Conservation (phyloP, 1,140 invertebrate genomes). For the Hermetia illucens region DNA sequence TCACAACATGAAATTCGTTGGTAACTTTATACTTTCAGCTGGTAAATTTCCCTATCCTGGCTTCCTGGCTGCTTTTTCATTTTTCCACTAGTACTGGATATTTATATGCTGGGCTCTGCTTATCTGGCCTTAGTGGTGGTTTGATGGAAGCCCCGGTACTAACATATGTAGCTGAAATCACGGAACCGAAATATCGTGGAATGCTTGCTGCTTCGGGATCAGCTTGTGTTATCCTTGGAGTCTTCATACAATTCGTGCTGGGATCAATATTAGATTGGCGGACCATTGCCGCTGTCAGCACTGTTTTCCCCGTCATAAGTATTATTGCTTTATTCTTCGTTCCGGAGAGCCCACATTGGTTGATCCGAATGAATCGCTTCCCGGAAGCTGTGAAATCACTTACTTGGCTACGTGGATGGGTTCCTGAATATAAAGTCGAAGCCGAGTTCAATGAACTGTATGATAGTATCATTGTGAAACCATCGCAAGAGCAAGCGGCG, state of each 20-base stretch:
- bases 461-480: constrained; percentile 27
- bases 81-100: constrained; percentile 41
- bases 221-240: constrained; percentile 54
- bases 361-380: constrained; percentile 42
- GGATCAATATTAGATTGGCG: constrained; percentile 55
- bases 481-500: too few species aligned
- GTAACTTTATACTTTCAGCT: constrained; percentile 13
- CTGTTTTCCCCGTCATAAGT: constrained; percentile 47
- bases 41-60: constrained; percentile 53
- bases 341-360: constrained; percentile 66
- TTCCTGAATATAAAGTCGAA: constrained; percentile 34
- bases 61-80: constrained; percentile 55
- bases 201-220: constrained; percentile 56
- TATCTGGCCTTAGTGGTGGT: constrained; percentile 57
- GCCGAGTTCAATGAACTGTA: constrained; percentile 39
- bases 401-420: constrained; percentile 53
- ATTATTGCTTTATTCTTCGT: constrained; percentile 49
- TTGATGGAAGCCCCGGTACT: constrained; percentile 63
- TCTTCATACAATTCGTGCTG: constrained; percentile 52
- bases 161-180: constrained; percentile 67
- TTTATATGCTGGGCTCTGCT: constrained; percentile 47
- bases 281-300: constrained; percentile 48
- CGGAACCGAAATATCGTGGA: constrained; percentile 59
- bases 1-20: background rate
- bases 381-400: constrained; percentile 43